These are phyloP conservation scores for Platorchestia sp. DNA, from an alignment of 1,140 invertebrate genomes.

Conservation along the genomic window DNA sequence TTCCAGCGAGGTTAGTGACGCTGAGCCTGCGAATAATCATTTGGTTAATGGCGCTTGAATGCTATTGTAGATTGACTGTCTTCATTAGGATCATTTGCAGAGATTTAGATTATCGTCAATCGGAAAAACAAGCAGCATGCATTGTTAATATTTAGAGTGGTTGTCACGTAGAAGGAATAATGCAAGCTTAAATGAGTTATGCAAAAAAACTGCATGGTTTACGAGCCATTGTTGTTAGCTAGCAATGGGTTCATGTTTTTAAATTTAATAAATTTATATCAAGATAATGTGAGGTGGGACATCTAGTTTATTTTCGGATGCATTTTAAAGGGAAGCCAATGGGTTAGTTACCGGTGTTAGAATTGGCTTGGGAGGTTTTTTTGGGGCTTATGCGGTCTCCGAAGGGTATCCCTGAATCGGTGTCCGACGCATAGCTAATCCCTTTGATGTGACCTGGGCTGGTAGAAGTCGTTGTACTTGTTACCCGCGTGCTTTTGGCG, in stretches of 20 bases:
- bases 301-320: background rate
- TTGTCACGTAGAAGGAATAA: background rate
- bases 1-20: conserved; percentile 29
- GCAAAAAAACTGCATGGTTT: background rate
- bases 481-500: conserved; percentile 29
- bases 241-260: background rate
- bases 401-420: conserved; percentile 43
- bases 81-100: background rate
- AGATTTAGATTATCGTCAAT: background rate
- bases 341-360: conserved; percentile 50
- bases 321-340: background rate
- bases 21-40: conserved; percentile 21
- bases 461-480: conserved; percentile 8
- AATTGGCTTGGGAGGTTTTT: background rate
- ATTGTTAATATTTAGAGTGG: background rate
- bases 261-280: background rate
- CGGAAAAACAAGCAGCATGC: background rate
- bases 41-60: background rate
- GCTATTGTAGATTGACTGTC: background rate
- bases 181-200: background rate
- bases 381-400: conserved; percentile 23
- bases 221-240: background rate
- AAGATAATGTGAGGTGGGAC: background rate
- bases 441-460: conserved; percentile 50
- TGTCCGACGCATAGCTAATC: conserved; percentile 39